Evolutionary conservation across 2,113 vertebrate species (phyloP).

Genomic region (Dasyprocta punctata): DNA sequence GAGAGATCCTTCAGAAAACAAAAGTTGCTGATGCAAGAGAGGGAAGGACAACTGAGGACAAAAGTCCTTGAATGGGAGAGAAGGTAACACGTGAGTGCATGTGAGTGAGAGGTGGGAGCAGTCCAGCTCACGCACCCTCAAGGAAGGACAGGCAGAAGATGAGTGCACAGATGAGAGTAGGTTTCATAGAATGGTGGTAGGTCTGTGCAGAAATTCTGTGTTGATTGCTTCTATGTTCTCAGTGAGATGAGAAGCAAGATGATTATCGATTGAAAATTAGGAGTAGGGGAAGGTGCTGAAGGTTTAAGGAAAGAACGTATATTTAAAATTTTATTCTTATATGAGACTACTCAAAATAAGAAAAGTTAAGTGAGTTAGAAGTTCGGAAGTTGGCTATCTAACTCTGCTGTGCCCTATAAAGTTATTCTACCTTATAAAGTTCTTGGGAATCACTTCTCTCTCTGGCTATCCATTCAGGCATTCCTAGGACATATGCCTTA

Average conservation of each 20-base stretch:
- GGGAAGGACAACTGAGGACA: neutral
- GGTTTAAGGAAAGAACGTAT: neutral
- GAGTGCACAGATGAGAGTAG: fast-evolving
- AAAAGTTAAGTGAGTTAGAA: neutral
- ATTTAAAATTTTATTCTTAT: neutral
- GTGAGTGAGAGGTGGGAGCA: fast-evolving
- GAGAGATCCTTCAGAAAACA: neutral
- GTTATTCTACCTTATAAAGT: neutral
- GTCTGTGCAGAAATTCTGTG: neutral
- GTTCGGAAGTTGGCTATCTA: neutral
- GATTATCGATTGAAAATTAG: neutral
- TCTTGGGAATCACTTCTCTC: neutral
- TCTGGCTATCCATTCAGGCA: neutral
- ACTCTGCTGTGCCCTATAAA: neutral
- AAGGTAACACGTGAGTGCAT: fast-evolving
- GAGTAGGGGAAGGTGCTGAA: neutral
- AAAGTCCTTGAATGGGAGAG: neutral
- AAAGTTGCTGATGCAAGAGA: neutral
- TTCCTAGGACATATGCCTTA: neutral
- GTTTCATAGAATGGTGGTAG: neutral
- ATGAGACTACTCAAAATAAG: neutral
- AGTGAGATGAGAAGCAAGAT: neutral
- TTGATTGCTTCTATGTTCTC: slow-evolving; percentile 1
- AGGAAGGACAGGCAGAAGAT: no score
- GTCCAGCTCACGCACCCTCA: neutral